Evolutionary conservation across 2,113 vertebrate species (phyloP).

Genomic region (Microcebus ravelobensis): DNA sequence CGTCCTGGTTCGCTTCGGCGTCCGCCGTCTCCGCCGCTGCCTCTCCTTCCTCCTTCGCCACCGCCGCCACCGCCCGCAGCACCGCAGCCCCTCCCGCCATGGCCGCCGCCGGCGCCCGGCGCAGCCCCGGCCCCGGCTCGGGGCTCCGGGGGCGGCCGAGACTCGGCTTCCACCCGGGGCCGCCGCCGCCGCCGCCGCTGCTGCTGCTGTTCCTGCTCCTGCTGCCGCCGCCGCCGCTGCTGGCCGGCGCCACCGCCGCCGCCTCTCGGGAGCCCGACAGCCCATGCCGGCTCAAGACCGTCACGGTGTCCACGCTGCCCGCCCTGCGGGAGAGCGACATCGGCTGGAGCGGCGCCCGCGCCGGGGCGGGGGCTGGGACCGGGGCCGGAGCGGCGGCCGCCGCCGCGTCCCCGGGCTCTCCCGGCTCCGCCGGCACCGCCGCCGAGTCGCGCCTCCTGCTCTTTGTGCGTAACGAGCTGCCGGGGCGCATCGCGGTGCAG

Average conservation of each 20-base stretch:
- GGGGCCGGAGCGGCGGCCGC: slow-evolving; percentile 80
- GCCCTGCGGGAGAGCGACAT: slow-evolving; percentile 96
- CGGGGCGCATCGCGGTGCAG: slow-evolving; percentile 95
- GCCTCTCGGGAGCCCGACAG: slow-evolving; percentile 80
- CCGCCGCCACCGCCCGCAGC: slow-evolving; percentile 51
- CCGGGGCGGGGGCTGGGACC: slow-evolving; percentile 84
- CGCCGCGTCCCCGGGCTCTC: slow-evolving; percentile 84
- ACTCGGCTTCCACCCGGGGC: slow-evolving; percentile 59
- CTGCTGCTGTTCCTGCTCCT: slow-evolving; percentile 29
- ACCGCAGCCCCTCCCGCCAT: slow-evolving; percentile 71
- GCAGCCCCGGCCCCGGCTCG: slow-evolving; percentile 63
- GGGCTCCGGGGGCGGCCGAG: slow-evolving; percentile 72
- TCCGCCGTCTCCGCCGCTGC: slow-evolving; percentile 31
- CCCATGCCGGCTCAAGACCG: slow-evolving; percentile 92
- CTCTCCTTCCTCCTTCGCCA: not conserved
- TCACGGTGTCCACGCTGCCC: slow-evolving; percentile 96
- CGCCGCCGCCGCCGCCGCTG: slow-evolving; percentile 31
- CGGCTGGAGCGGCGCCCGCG: slow-evolving; percentile 92
- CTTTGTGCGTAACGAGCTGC: slow-evolving; percentile 96
- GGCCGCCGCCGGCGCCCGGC: slow-evolving; percentile 71
- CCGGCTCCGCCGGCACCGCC: slow-evolving; percentile 80
- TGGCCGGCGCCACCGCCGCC: slow-evolving; percentile 78
- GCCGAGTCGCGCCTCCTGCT: slow-evolving; percentile 95
- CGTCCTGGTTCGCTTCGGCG: slow-evolving; percentile 60
- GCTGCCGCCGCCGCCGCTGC: slow-evolving; percentile 58